Evolutionary conservation across 2,888 invertebrate genomes (phyloP).

Genomic region (Megalurothrips usitatus): DNA sequence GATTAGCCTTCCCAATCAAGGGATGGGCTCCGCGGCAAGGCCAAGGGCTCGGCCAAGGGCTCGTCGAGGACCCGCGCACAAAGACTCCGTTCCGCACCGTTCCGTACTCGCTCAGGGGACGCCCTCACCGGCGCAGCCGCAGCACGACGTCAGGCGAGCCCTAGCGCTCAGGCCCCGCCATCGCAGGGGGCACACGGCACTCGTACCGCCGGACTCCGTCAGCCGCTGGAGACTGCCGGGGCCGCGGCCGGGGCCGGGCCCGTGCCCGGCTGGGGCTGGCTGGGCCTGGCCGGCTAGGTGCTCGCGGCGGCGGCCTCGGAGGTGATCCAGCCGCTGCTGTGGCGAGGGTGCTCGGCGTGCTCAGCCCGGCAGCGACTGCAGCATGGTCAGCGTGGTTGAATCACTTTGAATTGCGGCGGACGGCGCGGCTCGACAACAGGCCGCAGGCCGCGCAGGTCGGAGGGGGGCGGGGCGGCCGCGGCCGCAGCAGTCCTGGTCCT

Average conservation of each 20-base stretch:
- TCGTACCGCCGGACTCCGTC: too few relatives aligned
- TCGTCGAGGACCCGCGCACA: too few relatives aligned
- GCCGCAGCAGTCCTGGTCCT: not conserved
- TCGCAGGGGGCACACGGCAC: not conserved
- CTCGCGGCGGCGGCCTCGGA: not conserved
- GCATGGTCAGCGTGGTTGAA: too few relatives aligned
- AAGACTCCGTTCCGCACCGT: too few relatives aligned
- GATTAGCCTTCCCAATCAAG: too few relatives aligned
- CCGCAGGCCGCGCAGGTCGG: not conserved
- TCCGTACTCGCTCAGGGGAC: not conserved
- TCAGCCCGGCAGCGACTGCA: too few relatives aligned
- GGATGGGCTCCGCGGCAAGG: too few relatives aligned
- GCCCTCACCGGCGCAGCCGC: not conserved
- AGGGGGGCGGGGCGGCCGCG: not conserved
- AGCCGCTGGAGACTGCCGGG: not conserved
- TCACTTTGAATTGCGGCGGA: too few relatives aligned
- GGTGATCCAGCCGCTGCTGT: too few relatives aligned
- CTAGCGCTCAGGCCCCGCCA: not conserved
- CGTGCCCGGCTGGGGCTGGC: not conserved
- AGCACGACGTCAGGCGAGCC: not conserved
- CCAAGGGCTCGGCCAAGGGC: too few relatives aligned
- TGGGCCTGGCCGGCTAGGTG: not conserved
- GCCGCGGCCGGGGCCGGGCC: not conserved
- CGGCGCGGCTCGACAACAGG: too few relatives aligned
- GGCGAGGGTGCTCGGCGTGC: not conserved